Evolutionary conservation across 2,797 vertebrate genomes (phyloP).

Genomic region (Menidia menidia): DNA sequence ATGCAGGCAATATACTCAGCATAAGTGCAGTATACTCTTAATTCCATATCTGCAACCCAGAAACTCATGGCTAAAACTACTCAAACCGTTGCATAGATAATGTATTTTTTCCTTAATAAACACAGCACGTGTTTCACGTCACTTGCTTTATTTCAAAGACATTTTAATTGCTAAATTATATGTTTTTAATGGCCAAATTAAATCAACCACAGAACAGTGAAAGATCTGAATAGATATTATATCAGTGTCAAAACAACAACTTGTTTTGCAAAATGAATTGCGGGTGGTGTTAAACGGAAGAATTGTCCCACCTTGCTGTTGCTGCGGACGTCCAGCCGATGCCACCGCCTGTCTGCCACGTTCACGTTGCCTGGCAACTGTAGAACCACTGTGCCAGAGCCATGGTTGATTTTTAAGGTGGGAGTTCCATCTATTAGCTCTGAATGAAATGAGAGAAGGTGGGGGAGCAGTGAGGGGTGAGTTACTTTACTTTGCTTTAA

Average conservation of each 20-base stretch:
- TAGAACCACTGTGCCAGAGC: slow-evolving; percentile 85
- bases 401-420: slow-evolving; percentile 89
- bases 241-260: neutral
- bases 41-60: neutral
- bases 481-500: slow-evolving; percentile 21
- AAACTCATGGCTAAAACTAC: neutral
- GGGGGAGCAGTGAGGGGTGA: slow-evolving; percentile 3
- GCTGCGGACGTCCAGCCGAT: slow-evolving; percentile 89
- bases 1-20: neutral
- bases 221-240: neutral
- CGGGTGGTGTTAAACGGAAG: slow-evolving; percentile 11
- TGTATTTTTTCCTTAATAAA: neutral
- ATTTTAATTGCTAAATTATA: neutral
- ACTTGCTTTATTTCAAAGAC: neutral
- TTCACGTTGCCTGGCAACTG: slow-evolving; percentile 90
- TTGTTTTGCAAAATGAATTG: slow-evolving; percentile 13
- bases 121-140: neutral
- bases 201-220: neutral
- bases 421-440: slow-evolving; percentile 87
- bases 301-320: slow-evolving; percentile 85
- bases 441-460: slow-evolving; percentile 55
- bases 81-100: neutral
- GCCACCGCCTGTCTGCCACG: slow-evolving; percentile 90
- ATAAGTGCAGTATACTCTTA: neutral
- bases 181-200: neutral